Conservation (phyloP, 2,113 vertebrate species). For the Puntigrus tetrazona region DNA sequence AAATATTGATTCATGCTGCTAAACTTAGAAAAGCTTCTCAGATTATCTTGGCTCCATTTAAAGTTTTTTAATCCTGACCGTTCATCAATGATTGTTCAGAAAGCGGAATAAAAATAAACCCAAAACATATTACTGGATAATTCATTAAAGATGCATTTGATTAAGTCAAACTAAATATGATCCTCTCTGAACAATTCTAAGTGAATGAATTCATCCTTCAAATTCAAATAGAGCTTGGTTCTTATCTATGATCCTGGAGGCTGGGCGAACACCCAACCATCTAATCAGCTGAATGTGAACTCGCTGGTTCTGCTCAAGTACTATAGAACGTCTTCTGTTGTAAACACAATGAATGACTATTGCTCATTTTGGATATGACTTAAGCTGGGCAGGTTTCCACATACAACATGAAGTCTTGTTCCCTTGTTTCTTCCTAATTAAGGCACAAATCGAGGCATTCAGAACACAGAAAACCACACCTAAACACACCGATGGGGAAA, state of each 20-base stretch:
- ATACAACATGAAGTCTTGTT: conserved; percentile 38
- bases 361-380: conserved; percentile 41
- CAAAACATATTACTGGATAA: neutral
- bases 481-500: conserved; percentile 23
- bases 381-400: conserved; percentile 48
- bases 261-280: neutral
- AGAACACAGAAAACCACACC: conserved; percentile 1
- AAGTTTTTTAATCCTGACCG: conserved; percentile 54
- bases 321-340: conserved; percentile 17
- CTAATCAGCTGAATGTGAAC: conserved; percentile 27
- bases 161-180: neutral
- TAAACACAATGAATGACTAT: conserved; percentile 12
- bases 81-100: neutral
- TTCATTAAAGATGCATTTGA: neutral
- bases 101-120: neutral
- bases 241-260: neutral
- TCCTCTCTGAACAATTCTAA: neutral
- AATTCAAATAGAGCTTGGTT: neutral
- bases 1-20: conserved; percentile 39
- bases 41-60: conserved; percentile 64
- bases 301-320: neutral
- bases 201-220: conserved; percentile 25
- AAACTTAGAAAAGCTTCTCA: conserved; percentile 62
- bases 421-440: conserved; percentile 47
- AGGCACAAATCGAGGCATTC: conserved; percentile 39